These are phyloP conservation scores for Podarcis lilfordi DNA, from an alignment of 2,797 vertebrate species.

Conservation along the genomic window DNA sequence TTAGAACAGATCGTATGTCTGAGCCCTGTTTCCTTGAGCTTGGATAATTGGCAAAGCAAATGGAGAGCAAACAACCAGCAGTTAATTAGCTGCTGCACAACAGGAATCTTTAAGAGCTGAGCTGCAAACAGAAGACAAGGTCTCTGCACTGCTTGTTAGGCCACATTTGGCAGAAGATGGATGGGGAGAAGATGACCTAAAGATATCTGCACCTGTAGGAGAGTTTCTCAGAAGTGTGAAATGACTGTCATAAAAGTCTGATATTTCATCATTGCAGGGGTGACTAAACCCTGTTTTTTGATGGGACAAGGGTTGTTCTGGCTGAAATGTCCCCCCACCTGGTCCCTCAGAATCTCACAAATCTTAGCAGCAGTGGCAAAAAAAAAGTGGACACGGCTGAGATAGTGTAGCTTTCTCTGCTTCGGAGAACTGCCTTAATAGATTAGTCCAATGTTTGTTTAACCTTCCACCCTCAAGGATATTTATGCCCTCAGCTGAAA, in stretches of 20 bases:
- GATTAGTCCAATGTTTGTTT: not conserved
- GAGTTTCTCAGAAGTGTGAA: not conserved
- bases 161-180: not conserved
- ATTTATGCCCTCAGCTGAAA: not conserved
- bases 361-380: no score
- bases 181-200: not conserved
- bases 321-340: no score
- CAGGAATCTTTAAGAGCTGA: not conserved
- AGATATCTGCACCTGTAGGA: not conserved
- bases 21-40: not conserved
- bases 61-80: constrained; percentile 17
- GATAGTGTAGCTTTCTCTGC: no score
- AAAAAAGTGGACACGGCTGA: no score
- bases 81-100: constrained; percentile 10
- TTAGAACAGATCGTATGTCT: not conserved
- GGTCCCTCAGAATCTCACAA: no score
- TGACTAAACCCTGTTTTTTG: no score
- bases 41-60: constrained; percentile 15
- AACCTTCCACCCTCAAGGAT: not conserved
- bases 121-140: not conserved
- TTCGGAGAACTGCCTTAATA: not conserved
- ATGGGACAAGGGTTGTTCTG: no score
- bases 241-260: not conserved
- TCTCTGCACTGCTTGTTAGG: not conserved
- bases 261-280: not conserved